These are phyloP conservation scores for Rhodinocichla rosea DNA, from an alignment of 2,113 vertebrate species.

Conservation along the genomic window DNA sequence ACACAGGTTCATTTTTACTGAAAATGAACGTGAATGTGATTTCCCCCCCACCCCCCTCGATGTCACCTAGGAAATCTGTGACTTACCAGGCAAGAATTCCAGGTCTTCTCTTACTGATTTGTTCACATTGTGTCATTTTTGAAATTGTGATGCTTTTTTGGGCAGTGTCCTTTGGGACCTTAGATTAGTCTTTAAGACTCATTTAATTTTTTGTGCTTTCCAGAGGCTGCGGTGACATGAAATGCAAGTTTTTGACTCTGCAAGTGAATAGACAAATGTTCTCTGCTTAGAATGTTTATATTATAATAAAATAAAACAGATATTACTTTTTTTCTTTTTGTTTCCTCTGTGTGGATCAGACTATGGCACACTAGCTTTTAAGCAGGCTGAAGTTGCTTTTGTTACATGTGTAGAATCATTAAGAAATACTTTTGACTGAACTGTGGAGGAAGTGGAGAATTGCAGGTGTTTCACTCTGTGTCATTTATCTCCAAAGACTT, in stretches of 20 bases:
- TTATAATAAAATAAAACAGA: neutral
- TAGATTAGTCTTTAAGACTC: neutral
- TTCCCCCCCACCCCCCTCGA: accelerated
- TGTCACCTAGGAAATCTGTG: neutral
- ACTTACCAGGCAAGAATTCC: neutral
- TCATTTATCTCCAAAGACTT: neutral
- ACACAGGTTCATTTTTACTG: neutral
- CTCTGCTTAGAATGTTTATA: neutral
- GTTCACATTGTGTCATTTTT: neutral
- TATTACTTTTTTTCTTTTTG: accelerated
- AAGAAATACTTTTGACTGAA: neutral
- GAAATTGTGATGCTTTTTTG: neutral
- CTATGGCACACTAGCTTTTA: neutral
- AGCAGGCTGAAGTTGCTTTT: neutral
- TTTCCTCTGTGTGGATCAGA: neutral
- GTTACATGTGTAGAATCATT: neutral
- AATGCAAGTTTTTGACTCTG: neutral
- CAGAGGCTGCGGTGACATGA: neutral
- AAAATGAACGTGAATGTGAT: neutral
- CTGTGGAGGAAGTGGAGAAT: neutral
- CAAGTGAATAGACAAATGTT: neutral
- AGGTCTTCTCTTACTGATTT: neutral
- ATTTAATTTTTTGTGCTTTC: neutral
- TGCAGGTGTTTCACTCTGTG: neutral
- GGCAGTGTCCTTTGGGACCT: neutral